Conservation (phyloP, 2,888 invertebrate species). For the Aphodius sticticus region DNA sequence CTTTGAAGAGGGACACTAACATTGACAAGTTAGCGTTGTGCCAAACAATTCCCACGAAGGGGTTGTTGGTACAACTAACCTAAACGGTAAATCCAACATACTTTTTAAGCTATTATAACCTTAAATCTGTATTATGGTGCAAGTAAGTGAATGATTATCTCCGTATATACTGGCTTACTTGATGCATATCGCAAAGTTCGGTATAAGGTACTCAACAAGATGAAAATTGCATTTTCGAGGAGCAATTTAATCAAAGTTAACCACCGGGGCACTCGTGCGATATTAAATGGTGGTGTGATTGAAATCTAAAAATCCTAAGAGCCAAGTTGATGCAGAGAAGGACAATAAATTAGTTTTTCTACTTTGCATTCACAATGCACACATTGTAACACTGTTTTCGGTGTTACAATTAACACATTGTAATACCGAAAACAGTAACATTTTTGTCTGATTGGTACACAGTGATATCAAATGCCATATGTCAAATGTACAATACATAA, state of each 20-base stretch:
- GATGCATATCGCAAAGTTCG: background rate
- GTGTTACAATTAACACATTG: too few species aligned
- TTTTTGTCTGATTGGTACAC: too few species aligned
- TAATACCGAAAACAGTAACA: too few species aligned
- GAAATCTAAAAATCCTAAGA: background rate
- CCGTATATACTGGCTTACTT: background rate
- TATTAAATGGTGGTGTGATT: slow-evolving; percentile 12
- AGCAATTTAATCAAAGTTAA: slow-evolving; percentile 46
- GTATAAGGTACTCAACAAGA: slow-evolving; percentile 41
- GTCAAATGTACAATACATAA: too few species aligned
- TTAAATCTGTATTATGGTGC: background rate
- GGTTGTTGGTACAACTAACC: background rate
- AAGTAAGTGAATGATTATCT: background rate
- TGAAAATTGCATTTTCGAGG: slow-evolving; percentile 47
- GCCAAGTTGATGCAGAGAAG: background rate
- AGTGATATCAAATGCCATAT: too few species aligned
- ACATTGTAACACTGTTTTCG: too few species aligned
- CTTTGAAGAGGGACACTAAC: too few species aligned
- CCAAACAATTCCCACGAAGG: too few species aligned
- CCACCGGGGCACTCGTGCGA: slow-evolving; percentile 12
- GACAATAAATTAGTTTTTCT: too few species aligned
- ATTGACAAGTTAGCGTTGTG: too few species aligned
- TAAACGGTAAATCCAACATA: background rate
- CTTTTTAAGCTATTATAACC: background rate
- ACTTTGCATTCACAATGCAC: too few species aligned